Evolutionary conservation across 2,113 vertebrate species (phyloP).

Genomic region (Pogonocichla stellata): DNA sequence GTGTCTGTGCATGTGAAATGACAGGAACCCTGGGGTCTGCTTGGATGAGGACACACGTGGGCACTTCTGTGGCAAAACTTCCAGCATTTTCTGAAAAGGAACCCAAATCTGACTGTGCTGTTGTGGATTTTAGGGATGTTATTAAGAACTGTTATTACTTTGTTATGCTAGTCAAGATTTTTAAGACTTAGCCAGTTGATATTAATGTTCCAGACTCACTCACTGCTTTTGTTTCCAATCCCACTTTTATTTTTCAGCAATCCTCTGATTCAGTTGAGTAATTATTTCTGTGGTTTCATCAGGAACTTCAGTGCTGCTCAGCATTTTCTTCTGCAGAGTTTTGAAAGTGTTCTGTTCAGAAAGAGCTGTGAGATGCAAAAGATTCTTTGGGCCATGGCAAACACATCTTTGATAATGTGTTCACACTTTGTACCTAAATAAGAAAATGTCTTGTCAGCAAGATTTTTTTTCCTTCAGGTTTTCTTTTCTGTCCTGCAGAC

Average conservation of each 20-base stretch:
- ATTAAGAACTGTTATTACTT: not conserved
- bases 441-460: not conserved
- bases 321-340: not conserved
- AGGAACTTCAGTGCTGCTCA: not conserved
- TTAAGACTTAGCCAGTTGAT: not conserved
- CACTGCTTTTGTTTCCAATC: not conserved
- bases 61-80: not conserved
- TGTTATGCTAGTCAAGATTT: not conserved
- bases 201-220: not conserved
- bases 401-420: not conserved
- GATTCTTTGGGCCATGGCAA: not conserved
- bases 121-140: not conserved
- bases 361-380: not conserved
- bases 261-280: not conserved
- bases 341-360: not conserved
- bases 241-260: not conserved
- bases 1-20: not conserved
- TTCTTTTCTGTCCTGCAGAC: not conserved
- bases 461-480: not conserved
- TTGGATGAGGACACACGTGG: accelerated
- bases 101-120: not conserved
- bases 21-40: not conserved
- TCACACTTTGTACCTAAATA: not conserved
- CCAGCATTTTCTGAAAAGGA: not conserved
- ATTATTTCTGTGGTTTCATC: not conserved